phyloP scores from a whole-genome alignment of 2,888 invertebrate species.

The Ametastegia equiseti region DNA sequence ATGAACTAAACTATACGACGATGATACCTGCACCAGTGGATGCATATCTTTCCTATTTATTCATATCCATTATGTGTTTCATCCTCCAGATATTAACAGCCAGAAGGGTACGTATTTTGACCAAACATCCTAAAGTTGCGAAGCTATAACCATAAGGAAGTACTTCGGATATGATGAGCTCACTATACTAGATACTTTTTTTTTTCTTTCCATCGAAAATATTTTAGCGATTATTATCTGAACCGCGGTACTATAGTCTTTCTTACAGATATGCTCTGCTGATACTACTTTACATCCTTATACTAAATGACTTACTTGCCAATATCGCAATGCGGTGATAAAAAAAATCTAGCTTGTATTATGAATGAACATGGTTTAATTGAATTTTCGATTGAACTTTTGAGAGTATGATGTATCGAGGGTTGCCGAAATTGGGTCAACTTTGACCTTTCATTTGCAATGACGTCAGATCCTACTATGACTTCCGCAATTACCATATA shows the following conservation, averaged over 20 bases:
- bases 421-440: not conserved
- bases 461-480: not conserved
- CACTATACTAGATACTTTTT: not conserved
- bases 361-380: not conserved
- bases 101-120: not conserved
- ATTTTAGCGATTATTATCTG: not conserved
- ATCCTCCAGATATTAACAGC: not conserved
- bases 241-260: not conserved
- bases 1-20: conserved; percentile 41
- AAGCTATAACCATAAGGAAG: not conserved
- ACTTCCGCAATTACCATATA: not conserved
- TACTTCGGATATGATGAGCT: not conserved
- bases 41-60: not conserved
- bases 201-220: too few species aligned
- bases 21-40: conserved; percentile 1
- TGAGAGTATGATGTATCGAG: not conserved
- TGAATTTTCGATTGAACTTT: not conserved
- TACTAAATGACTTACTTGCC: not conserved
- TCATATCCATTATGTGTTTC: not conserved
- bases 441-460: not conserved
- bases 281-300: not conserved
- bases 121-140: not conserved
- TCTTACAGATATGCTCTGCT: not conserved
- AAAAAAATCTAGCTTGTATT: not conserved
- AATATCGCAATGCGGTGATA: not conserved